Base-by-base conservation (phyloP, 2,797 vertebrate species). In the Urosaurus nigricauda region DNA sequence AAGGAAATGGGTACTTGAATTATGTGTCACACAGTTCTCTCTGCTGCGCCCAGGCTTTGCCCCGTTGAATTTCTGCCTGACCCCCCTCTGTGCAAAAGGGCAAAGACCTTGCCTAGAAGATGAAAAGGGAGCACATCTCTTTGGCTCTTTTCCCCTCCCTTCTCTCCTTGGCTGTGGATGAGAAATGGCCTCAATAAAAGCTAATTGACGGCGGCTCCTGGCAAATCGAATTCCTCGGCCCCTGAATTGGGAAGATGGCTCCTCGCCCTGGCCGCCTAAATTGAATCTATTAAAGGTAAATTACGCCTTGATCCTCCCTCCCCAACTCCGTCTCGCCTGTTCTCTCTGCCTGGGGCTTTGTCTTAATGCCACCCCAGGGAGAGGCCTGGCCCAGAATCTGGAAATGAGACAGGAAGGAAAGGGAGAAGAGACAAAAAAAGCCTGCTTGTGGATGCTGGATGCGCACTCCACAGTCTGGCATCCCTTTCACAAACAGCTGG, bases 171-270 rank as follows among this genome's bases (percentile, higher is more conserved):
- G 89, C 93, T 92, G 87, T 89, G 88, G 88, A 94, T 95, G 94
- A 94, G 92, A 91, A 91, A 94, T 94, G 93, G 93, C 94, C 93
- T 95, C 93, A 94, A 94, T 96, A 94, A 95, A 82, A 89, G 92
- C 93, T 95, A 96, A 96, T 95, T 96, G 94, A 95, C 90, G 94
- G 93, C 94, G 73, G 91, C 91, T 94, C 86, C 85, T 86, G 92
- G 91, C 91, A 95, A 95, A 96, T 95, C 92, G 89, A 90, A 96
- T 96, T 95, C 92, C 90, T 86, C 91, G 3, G 80, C 92, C 92
- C 95, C 93, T 83, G 93, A 94, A 94, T 94, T 90, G 81, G 92
- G 93, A 94, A 94, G 93, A 92, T 92, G 94, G 94, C 94, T 93
- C 93, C 90, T 86, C 71, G 85, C 92, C 94, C 93, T 81, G 88